phyloP scores from a whole-genome alignment of 1,140 invertebrate species.

The Linepithema humile region DNA sequence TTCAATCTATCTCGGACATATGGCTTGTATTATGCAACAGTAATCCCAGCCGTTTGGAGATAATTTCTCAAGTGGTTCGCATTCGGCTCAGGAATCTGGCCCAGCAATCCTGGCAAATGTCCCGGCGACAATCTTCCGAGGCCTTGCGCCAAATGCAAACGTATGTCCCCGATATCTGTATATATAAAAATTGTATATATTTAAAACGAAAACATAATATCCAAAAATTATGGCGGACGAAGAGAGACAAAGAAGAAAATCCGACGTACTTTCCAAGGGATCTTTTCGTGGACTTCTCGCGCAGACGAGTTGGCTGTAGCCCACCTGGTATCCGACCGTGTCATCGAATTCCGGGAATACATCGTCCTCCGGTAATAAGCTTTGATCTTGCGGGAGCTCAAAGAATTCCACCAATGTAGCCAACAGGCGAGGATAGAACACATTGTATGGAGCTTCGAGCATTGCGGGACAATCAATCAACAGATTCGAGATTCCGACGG shows the following conservation, averaged over 20 bases:
- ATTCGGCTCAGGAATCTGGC: constrained; percentile 81
- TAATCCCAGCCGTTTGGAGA: constrained; percentile 81
- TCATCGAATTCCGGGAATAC: constrained; percentile 94
- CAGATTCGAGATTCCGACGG: constrained; percentile 94
- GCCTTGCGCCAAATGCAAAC: constrained; percentile 89
- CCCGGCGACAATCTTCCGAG: constrained; percentile 87
- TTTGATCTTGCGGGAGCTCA: constrained; percentile 94
- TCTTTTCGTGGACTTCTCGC: constrained; percentile 91
- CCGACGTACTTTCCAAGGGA: constrained; percentile 86
- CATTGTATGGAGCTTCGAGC: constrained; percentile 87
- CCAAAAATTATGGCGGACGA: constrained; percentile 34
- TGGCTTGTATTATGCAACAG: constrained; percentile 78
- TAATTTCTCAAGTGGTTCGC: constrained; percentile 80
- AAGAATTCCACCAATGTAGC: constrained; percentile 93
- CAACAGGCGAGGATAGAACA: constrained; percentile 87
- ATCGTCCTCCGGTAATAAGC: constrained; percentile 92
- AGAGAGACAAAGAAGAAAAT: background rate
- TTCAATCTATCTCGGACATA: constrained; percentile 76
- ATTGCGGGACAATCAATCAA: constrained; percentile 91
- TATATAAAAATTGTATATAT: constrained; percentile 10
- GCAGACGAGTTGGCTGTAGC: constrained; percentile 94
- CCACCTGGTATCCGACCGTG: constrained; percentile 93
- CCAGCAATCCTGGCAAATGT: constrained; percentile 87
- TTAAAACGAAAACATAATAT: background rate
- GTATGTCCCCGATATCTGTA: constrained; percentile 86